A percentile compares a stretch with the other conserved stretches of the same genome.
These are phyloP conservation scores for Gibbula magus DNA, from an alignment of 2,888 invertebrate genomes.

Conservation along the genomic window DNA sequence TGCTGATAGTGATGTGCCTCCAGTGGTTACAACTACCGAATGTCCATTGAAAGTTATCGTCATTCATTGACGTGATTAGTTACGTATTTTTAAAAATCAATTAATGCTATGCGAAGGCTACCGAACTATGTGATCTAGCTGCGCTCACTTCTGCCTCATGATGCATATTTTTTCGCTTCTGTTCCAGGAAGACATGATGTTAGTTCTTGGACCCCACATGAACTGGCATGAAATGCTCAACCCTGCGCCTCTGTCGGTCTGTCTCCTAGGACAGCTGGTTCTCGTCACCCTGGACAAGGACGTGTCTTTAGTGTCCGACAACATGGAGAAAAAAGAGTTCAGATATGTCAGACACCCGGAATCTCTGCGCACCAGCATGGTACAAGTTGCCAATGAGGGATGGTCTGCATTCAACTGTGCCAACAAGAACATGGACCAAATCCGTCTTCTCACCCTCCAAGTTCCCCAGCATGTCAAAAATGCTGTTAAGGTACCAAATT, in stretches of 20 bases:
- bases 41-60: too few relatives aligned
- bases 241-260: neutral
- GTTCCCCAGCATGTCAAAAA: neutral
- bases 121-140: too few relatives aligned
- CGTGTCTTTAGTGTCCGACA: neutral
- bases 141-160: too few relatives aligned
- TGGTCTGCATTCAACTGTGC: neutral
- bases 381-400: neutral
- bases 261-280: neutral
- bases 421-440: slow-evolving; percentile 11
- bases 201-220: neutral
- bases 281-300: neutral
- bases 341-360: neutral
- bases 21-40: too few relatives aligned
- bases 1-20: too few relatives aligned
- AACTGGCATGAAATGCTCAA: neutral
- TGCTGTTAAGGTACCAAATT: neutral
- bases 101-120: too few relatives aligned
- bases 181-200: neutral
- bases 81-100: too few relatives aligned
- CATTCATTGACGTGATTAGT: too few relatives aligned
- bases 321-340: neutral
- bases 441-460: neutral
- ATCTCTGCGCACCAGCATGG: neutral
- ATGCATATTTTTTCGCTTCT: too few relatives aligned